Evolutionary conservation across 2,888 invertebrate species (phyloP).

Genomic region (Caenorhabditis plicata): DNA sequence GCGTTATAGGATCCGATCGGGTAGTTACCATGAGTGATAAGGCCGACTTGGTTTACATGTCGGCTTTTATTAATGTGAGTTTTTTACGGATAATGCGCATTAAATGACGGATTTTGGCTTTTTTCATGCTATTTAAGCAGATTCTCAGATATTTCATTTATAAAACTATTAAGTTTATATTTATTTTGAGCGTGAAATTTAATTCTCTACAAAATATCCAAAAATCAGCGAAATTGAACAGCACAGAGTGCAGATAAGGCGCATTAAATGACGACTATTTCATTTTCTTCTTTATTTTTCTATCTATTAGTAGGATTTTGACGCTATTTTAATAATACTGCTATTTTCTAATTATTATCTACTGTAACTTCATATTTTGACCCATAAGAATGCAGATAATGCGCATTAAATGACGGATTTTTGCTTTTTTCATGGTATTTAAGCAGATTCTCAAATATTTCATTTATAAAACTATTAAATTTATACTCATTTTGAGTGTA

Average conservation of each 20-base stretch:
- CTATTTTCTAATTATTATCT: no score
- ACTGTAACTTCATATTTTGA: no score
- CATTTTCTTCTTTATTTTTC: no score
- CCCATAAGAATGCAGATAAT: no score
- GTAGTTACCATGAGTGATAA: slow-evolving; percentile 42
- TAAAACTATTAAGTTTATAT: slow-evolving; percentile 6
- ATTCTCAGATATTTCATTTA: background rate
- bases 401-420: background rate
- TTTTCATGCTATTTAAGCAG: background rate
- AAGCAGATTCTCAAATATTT: background rate
- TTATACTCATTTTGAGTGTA: background rate
- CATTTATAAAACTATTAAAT: slow-evolving; percentile 5
- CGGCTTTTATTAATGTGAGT: slow-evolving; percentile 38
- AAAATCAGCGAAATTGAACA: no score
- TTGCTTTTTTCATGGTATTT: background rate
- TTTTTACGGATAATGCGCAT: no score
- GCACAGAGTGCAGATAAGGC: no score
- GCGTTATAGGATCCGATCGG: slow-evolving; percentile 37
- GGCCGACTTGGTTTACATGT: slow-evolving; percentile 32
- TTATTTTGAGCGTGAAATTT: background rate
- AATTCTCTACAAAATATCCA: no score
- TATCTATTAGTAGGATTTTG: no score
- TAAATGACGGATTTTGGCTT: slow-evolving; percentile 1
- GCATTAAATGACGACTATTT: no score
- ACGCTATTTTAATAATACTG: no score